Conservation (phyloP, 2,888 invertebrate genomes). For the Drosophila colorata region DNA sequence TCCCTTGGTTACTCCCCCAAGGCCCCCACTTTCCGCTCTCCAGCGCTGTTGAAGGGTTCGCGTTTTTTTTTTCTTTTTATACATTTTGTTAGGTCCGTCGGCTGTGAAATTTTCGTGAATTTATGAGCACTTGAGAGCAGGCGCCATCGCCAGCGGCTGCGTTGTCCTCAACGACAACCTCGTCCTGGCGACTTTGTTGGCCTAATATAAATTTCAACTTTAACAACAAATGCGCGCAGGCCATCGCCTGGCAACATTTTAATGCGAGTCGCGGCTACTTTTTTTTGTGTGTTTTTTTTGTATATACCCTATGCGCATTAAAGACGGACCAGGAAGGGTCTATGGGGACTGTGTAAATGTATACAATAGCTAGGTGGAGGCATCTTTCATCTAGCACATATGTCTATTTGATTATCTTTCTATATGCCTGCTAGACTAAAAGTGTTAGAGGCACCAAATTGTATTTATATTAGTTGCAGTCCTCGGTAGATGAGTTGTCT, state of each 20-base stretch:
- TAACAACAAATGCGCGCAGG: slow-evolving; percentile 51
- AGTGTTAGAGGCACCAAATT: too few species aligned
- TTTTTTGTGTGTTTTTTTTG: slow-evolving; percentile 23
- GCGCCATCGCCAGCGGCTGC: slow-evolving; percentile 65
- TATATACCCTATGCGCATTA: background rate
- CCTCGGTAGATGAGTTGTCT: too few species aligned
- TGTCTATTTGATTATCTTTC: too few species aligned
- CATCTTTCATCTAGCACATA: too few species aligned
- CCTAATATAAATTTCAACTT: slow-evolving; percentile 79
- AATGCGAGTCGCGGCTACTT: slow-evolving; percentile 57
- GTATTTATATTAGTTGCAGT: too few species aligned
- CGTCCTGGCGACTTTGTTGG: slow-evolving; percentile 68
- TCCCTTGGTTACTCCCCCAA: background rate
- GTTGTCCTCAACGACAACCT: slow-evolving; percentile 50
- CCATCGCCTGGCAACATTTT: slow-evolving; percentile 68
- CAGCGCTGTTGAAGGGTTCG: slow-evolving; percentile 51
- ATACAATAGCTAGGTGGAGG: too few species aligned
- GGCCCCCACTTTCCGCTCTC: background rate
- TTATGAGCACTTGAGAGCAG: slow-evolving; percentile 82
- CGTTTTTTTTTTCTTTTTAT: slow-evolving; percentile 66
- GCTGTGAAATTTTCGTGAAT: slow-evolving; percentile 81
- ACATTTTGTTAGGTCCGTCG: slow-evolving; percentile 69
- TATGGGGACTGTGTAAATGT: too few species aligned
- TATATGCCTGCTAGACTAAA: too few species aligned
- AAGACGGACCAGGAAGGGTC: background rate